Percentiles rank a stretch among this genome's conserved stretches.
These are phyloP conservation scores for Diachrysia chrysitis DNA, from an alignment of 2,888 invertebrate species.

Conservation along the genomic window DNA sequence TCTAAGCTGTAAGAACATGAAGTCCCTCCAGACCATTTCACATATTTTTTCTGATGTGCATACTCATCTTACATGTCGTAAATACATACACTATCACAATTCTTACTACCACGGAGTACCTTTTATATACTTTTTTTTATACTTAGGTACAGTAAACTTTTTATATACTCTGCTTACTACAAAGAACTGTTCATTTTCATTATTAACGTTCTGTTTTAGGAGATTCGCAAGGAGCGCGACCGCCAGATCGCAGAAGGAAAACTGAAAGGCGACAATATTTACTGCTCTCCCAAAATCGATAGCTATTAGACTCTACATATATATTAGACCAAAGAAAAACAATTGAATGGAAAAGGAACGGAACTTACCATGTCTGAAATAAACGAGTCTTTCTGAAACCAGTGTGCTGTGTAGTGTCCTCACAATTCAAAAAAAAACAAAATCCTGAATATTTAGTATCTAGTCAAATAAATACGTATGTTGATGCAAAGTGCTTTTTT, in stretches of 20 bases:
- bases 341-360: neutral
- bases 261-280: constrained; percentile 86
- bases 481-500: constrained; percentile 57
- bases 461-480: constrained; percentile 66
- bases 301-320: constrained; percentile 72
- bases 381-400: constrained; percentile 4
- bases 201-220: constrained; percentile 57
- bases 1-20: no score
- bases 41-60: no score
- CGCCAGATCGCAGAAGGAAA: constrained; percentile 90
- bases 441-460: constrained; percentile 52
- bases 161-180: no score
- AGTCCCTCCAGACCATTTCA: no score
- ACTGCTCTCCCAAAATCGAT: constrained; percentile 88
- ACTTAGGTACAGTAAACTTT: no score
- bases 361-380: neutral
- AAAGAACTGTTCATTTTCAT: no score
- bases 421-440: no score
- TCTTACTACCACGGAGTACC: no score
- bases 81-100: no score
- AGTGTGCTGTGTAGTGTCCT: constrained; percentile 16
- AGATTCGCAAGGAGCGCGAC: constrained; percentile 85
- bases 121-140: no score
- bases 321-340: neutral
- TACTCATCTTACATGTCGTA: no score